Conservation (phyloP, 2,888 invertebrate species). For the Aleiodes alternator region DNA sequence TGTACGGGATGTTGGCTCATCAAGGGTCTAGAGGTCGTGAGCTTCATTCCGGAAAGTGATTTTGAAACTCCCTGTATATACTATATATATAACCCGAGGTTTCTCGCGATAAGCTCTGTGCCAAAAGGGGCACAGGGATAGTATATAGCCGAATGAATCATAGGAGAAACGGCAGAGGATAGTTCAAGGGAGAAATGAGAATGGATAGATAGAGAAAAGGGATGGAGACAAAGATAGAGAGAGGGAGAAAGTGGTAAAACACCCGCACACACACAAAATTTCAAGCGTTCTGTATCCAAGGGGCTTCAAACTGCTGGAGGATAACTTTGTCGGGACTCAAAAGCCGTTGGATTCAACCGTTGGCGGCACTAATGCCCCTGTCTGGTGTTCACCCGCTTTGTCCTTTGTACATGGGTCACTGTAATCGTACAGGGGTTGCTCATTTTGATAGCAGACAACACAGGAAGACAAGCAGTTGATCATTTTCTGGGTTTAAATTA, state of each 20-base stretch:
- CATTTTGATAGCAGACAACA: neutral
- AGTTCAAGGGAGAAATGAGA: slow-evolving; percentile 18
- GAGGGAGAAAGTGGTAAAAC: slow-evolving; percentile 28
- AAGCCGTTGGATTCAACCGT: slow-evolving; percentile 40
- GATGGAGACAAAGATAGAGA: neutral
- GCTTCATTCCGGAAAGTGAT: slow-evolving; percentile 40
- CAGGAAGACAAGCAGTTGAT: neutral
- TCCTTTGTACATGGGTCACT: slow-evolving; percentile 27
- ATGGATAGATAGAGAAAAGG: neutral
- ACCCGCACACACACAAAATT: slow-evolving; percentile 38
- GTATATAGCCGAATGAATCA: slow-evolving; percentile 4
- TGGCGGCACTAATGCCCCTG: slow-evolving; percentile 32
- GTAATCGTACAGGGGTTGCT: neutral
- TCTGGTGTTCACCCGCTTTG: slow-evolving; percentile 34
- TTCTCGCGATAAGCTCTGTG: slow-evolving; percentile 36
- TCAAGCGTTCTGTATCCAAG: slow-evolving; percentile 39
- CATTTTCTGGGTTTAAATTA: too few relatives aligned
- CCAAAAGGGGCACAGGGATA: slow-evolving; percentile 14
- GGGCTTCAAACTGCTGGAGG: slow-evolving; percentile 19
- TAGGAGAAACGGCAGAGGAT: neutral
- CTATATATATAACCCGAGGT: slow-evolving; percentile 29
- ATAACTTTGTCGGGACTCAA: slow-evolving; percentile 42
- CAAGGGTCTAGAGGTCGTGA: slow-evolving; percentile 28
- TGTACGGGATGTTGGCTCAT: slow-evolving; percentile 37
- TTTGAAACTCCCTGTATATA: slow-evolving; percentile 26